Percentiles rank a stretch among this genome's conserved stretches.
Conservation (phyloP, 2,113 vertebrate genomes). For the Burhinus oedicnemus region DNA sequence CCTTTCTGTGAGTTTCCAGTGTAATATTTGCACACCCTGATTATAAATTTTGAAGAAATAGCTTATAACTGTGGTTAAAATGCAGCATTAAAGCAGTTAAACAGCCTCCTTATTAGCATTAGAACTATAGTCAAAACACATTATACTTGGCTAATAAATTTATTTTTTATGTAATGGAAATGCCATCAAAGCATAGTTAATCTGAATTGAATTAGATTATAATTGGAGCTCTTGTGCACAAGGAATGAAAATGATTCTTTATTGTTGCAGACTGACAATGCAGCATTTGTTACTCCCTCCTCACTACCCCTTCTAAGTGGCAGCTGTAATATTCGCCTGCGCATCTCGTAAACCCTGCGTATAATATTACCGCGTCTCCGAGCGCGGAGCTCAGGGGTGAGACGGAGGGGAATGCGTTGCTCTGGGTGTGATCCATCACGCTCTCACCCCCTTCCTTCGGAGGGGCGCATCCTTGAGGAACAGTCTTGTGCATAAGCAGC, state of each 20-base stretch:
- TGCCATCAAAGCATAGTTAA: constrained; percentile 80
- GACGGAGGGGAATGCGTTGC: neutral
- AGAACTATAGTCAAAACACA: constrained; percentile 78
- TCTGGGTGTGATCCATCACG: neutral
- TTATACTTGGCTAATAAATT: constrained; percentile 80
- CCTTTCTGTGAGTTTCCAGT: neutral
- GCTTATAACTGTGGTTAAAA: constrained; percentile 67
- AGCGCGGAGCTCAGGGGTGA: neutral
- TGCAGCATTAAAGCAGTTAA: constrained; percentile 70
- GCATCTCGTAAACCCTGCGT: neutral
- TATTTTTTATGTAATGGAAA: constrained; percentile 81
- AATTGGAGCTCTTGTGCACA: constrained; percentile 74
- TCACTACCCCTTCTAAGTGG: constrained; percentile 29
- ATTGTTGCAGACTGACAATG: constrained; percentile 70
- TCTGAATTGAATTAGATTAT: constrained; percentile 81
- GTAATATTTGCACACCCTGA: constrained; percentile 46
- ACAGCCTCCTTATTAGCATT: constrained; percentile 73
- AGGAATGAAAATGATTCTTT: constrained; percentile 77
- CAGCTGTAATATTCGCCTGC: constrained; percentile 27
- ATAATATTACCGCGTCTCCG: neutral
- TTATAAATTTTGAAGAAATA: constrained; percentile 60
- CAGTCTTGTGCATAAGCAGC: neutral
- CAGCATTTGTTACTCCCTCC: constrained; percentile 58
- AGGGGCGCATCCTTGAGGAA: neutral
- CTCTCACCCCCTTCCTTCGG: neutral